Evolutionary conservation across 2,113 vertebrate species (phyloP).

Genomic region (Jacana jacana): DNA sequence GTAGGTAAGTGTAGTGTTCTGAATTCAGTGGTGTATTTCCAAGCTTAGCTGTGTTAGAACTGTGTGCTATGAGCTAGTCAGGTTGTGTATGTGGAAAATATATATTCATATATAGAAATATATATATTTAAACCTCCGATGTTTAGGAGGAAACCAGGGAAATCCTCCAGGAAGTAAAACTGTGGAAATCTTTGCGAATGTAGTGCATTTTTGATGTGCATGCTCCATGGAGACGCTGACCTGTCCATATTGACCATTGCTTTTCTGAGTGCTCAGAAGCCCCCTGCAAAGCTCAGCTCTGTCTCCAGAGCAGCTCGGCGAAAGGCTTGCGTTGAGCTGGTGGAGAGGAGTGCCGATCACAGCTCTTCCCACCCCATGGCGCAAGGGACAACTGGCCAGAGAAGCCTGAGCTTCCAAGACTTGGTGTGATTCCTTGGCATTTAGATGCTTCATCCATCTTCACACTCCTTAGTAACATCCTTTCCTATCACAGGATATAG

Average conservation of each 20-base stretch:
- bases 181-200: constrained; percentile 50
- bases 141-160: constrained; percentile 48
- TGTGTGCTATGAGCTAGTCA: constrained; percentile 68
- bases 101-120: constrained; percentile 53
- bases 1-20: constrained; percentile 53
- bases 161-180: constrained; percentile 62
- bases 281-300: neutral
- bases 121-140: constrained; percentile 32
- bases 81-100: constrained; percentile 61
- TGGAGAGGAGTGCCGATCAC: neutral
- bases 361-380: neutral
- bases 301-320: neutral
- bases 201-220: neutral
- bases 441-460: neutral
- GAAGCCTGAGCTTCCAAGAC: neutral
- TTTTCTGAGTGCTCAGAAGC: constrained; percentile 7
- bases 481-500: neutral
- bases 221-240: constrained; percentile 1
- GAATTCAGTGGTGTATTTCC: constrained; percentile 63
- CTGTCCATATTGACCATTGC: neutral
- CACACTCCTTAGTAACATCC: neutral
- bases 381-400: neutral
- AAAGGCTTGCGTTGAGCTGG: neutral
- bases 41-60: constrained; percentile 65
- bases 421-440: neutral